Conservation (phyloP, 2,888 invertebrate species). For the Tillus elongatus region DNA sequence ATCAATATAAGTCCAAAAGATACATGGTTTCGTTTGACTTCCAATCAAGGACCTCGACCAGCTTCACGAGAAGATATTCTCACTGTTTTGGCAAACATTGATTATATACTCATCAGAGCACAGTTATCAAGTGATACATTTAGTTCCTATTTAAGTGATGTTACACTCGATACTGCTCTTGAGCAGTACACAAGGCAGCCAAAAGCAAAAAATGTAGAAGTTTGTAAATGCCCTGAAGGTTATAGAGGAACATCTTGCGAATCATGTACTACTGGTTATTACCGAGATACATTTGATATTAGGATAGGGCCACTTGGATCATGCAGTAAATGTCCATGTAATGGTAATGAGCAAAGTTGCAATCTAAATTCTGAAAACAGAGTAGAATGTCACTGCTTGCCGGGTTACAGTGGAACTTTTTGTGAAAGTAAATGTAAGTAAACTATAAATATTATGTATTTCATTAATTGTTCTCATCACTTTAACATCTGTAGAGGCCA, state of each 20-base stretch:
- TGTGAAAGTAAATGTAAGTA: constrained; percentile 44
- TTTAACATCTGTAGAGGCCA: no score
- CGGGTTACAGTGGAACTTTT: constrained; percentile 59
- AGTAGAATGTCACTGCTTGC: constrained; percentile 61
- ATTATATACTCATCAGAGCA: constrained; percentile 75
- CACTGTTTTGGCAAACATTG: constrained; percentile 72
- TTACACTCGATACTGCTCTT: constrained; percentile 77
- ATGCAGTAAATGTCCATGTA: constrained; percentile 71
- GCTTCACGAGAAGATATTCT: constrained; percentile 76
- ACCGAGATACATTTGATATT: constrained; percentile 53
- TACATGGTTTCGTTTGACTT: constrained; percentile 55
- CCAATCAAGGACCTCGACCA: constrained; percentile 45
- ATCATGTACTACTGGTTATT: constrained; percentile 61
- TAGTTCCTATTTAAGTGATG: constrained; percentile 66
- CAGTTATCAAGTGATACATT: constrained; percentile 57
- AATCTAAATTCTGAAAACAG: constrained; percentile 46
- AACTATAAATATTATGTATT: no score
- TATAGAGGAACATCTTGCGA: constrained; percentile 81
- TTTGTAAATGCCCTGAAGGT: constrained; percentile 47
- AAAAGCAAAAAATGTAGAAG: constrained; percentile 71
- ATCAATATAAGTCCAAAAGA: constrained; percentile 55
- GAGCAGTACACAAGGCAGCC: constrained; percentile 50
- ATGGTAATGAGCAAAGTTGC: constrained; percentile 61
- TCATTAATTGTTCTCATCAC: no score
- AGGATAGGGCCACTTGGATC: constrained; percentile 45